phyloP scores from a whole-genome alignment of 2,888 invertebrate genomes.

The Diabrotica balteata region DNA sequence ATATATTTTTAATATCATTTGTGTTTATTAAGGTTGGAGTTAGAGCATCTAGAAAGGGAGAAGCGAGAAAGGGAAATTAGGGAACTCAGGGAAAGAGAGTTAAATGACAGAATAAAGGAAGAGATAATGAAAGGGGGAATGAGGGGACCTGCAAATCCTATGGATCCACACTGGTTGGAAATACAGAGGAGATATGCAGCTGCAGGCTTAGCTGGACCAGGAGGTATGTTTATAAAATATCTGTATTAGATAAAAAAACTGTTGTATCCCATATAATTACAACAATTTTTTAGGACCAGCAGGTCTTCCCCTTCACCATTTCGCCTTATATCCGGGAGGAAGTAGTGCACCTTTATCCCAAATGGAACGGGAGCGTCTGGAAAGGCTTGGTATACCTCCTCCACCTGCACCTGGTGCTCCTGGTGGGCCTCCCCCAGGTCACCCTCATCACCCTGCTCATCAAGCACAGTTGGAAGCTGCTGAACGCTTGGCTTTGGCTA shows the following conservation, averaged over 20 bases:
- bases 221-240: conserved; percentile 40
- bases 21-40: conserved; percentile 58
- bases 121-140: conserved; percentile 77
- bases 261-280: background rate
- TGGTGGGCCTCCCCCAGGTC: conserved; percentile 64
- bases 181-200: conserved; percentile 76
- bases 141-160: conserved; percentile 57
- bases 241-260: background rate
- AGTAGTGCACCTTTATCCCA: conserved; percentile 73
- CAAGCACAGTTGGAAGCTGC: conserved; percentile 74
- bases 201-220: conserved; percentile 59
- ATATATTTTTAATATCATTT: background rate
- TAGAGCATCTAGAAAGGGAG: conserved; percentile 74
- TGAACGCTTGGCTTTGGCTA: conserved; percentile 82
- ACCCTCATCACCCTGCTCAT: conserved; percentile 64
- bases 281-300: conserved; percentile 44
- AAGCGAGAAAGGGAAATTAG: conserved; percentile 79
- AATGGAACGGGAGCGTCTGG: conserved; percentile 86
- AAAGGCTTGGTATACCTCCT: conserved; percentile 80
- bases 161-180: conserved; percentile 86
- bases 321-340: conserved; percentile 78
- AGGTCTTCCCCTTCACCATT: conserved; percentile 72
- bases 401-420: conserved; percentile 65
- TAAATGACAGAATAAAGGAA: conserved; percentile 86
- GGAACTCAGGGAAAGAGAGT: conserved; percentile 80